These are phyloP conservation scores for Tangara arthus DNA, from an alignment of 2,797 vertebrate genomes.

Conservation along the genomic window DNA sequence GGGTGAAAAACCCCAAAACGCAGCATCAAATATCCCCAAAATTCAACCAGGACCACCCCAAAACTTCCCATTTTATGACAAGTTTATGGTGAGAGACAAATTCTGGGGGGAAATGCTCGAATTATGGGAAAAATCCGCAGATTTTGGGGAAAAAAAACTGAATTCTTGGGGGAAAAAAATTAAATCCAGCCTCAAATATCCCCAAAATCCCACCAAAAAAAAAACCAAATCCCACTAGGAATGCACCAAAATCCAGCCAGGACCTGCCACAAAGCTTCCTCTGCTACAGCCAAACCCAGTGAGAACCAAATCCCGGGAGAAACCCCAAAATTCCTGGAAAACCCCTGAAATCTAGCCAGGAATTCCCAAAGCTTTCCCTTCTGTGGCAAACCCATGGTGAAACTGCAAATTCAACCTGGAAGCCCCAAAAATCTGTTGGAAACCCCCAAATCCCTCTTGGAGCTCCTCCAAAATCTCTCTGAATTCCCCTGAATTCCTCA, in stretches of 20 bases:
- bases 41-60: not conserved
- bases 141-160: not conserved
- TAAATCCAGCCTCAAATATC: not conserved
- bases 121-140: not conserved
- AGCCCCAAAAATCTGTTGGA: not conserved
- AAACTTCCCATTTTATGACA: not conserved
- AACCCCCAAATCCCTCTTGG: not conserved
- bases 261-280: not conserved
- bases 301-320: not conserved
- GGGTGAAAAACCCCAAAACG: not conserved
- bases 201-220: not conserved
- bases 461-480: not conserved
- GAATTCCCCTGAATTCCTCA: not conserved
- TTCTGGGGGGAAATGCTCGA: not conserved
- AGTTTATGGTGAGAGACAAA: not conserved
- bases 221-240: not conserved
- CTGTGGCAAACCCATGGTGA: not conserved
- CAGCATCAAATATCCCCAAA: not conserved
- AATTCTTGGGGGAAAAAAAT: not conserved
- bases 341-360: not conserved
- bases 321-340: not conserved
- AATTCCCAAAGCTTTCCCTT: not conserved
- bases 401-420: not conserved
- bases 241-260: not conserved
- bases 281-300: not conserved